Conservation (phyloP, 2,113 vertebrate species). For the Spea multiplicata region DNA sequence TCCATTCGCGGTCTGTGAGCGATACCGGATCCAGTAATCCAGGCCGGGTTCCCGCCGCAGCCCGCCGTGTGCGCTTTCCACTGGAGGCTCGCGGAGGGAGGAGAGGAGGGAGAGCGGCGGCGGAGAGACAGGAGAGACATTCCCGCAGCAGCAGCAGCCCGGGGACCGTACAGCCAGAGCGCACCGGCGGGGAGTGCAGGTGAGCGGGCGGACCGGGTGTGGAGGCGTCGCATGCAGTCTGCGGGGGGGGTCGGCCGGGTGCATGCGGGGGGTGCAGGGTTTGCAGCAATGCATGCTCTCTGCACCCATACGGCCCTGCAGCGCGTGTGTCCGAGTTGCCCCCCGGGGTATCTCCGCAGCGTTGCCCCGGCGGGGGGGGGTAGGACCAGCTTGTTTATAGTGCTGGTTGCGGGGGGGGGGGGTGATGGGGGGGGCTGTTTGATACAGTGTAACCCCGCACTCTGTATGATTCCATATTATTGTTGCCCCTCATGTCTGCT, state of each 20-base stretch:
- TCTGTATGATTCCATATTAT: not conserved
- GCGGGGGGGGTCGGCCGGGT: not conserved
- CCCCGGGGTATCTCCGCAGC: not conserved
- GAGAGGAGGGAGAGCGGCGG: not conserved
- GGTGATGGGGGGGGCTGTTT: not conserved
- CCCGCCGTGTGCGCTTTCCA: not conserved
- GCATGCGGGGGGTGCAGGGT: not conserved
- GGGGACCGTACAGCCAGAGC: not conserved
- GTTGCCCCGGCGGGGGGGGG: not conserved
- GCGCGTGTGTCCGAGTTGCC: not conserved
- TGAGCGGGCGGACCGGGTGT: not conserved
- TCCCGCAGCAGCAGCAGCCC: not conserved
- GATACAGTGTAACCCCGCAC: not conserved
- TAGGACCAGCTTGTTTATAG: constrained; percentile 13
- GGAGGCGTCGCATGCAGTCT: not conserved
- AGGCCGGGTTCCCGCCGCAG: constrained; percentile 6
- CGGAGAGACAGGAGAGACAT: constrained; percentile 10
- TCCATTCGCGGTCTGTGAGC: not conserved
- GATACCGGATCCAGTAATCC: not conserved
- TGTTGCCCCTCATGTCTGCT: not conserved
- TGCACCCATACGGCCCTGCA: not conserved
- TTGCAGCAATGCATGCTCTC: not conserved
- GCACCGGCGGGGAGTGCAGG: not conserved
- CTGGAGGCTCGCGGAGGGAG: not conserved
- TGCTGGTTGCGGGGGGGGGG: not conserved